Evolutionary conservation across 2,888 invertebrate genomes (phyloP).

Genomic region (Polymixis flavicincta): DNA sequence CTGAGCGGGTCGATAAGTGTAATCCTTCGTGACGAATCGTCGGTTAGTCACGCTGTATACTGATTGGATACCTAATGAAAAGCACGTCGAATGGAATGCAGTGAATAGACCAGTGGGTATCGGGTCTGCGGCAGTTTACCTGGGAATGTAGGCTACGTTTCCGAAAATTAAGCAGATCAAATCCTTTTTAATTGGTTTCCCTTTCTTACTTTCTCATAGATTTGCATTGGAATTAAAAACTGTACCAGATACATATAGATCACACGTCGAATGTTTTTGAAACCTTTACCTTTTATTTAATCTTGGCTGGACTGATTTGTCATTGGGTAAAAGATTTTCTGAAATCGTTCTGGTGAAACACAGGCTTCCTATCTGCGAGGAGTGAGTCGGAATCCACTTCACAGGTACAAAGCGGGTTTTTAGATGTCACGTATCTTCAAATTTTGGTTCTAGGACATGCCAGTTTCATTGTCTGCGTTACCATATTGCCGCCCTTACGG

Average conservation of each 20-base stretch:
- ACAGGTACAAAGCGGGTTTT: no score
- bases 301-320: background rate
- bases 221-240: background rate
- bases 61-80: constrained; percentile 84
- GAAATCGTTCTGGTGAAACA: no score
- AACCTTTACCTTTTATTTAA: no score
- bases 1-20: constrained; percentile 68
- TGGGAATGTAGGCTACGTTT: constrained; percentile 36
- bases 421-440: no score
- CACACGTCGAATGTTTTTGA: background rate
- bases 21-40: constrained; percentile 87
- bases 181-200: constrained; percentile 26
- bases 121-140: constrained; percentile 38
- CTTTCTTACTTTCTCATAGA: constrained; percentile 26
- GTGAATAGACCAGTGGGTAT: constrained; percentile 73
- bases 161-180: constrained; percentile 14
- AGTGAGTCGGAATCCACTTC: no score
- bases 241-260: background rate
- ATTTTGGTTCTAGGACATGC: no score
- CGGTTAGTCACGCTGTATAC: constrained; percentile 79
- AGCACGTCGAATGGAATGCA: constrained; percentile 76
- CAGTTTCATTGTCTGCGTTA: no score
- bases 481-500: no score
- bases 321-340: background rate
- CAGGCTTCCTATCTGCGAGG: no score